Evolutionary conservation across 2,113 vertebrate genomes (phyloP), one percentile per base, ranked within the genome.

Genomic region (Acinonyx jubatus): DNA sequence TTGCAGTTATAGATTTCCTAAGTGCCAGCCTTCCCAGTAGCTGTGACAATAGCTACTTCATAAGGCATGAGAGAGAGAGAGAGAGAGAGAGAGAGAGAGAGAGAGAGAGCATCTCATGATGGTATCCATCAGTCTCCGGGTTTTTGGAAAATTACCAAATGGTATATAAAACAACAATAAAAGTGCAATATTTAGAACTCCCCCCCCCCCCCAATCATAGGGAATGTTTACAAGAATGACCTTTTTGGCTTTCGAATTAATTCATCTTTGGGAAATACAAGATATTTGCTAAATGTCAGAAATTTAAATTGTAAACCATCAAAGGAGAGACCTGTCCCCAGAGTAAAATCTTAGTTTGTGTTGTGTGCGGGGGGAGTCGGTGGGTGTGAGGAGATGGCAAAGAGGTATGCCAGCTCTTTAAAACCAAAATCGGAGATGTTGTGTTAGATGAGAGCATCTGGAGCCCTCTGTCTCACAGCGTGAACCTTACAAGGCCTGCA

Each of bases 191-290:
- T 71, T 97, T 96, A 63, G 66, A 92, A 79, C 81, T 21, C 21
- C 52, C 15, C 52, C 57, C 14, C 52, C 57, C 45, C 1, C 27
- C 16, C 57, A 76, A 66, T 93, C 61, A 57, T 78, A 92, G 55
- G 41, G 63, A 91, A 66, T 89, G 52, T 55, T 86, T 93, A 41
- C 1, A 45, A n/a, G n/a, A 78, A 10, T 15, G 18, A 79, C 27
- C 61, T 71, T 91, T 79, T 95, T 79, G 74, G 31, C 18, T 89
- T 86, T 87, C 27, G 29, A 18, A 66, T 89, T 89, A 65, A 93
- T 87, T 86, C 25, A 61, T 92, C 65, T 96, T 95, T 80, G 84
- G 41, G 33, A 96, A 85, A 78, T 94, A 55, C 0, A 61, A 61
- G 18, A 18, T 91, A 31, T 89, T 95, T 73, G 66, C 41, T 90